phyloP scores from a whole-genome alignment of 2,888 invertebrate species.

The Chrysopilus asiliformis region DNA sequence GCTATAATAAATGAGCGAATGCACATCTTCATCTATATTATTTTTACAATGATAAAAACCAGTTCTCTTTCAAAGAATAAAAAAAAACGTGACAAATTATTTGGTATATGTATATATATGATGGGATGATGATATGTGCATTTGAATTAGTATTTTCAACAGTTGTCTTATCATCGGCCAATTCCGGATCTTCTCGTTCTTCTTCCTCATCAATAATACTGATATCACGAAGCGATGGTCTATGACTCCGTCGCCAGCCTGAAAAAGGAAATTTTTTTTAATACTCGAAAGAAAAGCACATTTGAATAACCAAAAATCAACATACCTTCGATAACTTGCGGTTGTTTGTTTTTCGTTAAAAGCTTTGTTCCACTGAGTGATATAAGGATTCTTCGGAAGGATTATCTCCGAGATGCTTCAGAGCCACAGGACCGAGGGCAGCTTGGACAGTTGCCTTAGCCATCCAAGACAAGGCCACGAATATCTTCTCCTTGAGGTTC shows the following conservation, averaged over 20 bases:
- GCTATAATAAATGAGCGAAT: no score
- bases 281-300: no score
- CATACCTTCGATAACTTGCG: slow-evolving; percentile 49
- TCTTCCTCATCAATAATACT: slow-evolving; percentile 77
- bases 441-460: slow-evolving; percentile 98
- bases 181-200: slow-evolving; percentile 44
- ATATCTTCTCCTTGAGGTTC: slow-evolving; percentile 79
- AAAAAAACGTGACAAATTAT: no score
- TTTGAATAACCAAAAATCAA: no score
- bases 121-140: slow-evolving; percentile 17
- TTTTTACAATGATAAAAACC: no score
- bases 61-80: no score
- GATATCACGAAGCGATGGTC: slow-evolving; percentile 74
- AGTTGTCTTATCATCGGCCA: slow-evolving; percentile 26
- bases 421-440: slow-evolving; percentile 64
- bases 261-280: no score
- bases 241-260: slow-evolving; percentile 68
- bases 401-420: slow-evolving; percentile 46
- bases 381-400: slow-evolving; percentile 49
- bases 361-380: slow-evolving; percentile 64
- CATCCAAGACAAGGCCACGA: slow-evolving; percentile 85
- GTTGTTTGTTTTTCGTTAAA: slow-evolving; percentile 62
- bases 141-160: slow-evolving; percentile 31
- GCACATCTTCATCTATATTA: no score
- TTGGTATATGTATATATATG: slow-evolving; percentile 16